These are phyloP conservation scores for Lutjanus campechanus DNA, from an alignment of 2,797 vertebrate genomes.

Conservation along the genomic window DNA sequence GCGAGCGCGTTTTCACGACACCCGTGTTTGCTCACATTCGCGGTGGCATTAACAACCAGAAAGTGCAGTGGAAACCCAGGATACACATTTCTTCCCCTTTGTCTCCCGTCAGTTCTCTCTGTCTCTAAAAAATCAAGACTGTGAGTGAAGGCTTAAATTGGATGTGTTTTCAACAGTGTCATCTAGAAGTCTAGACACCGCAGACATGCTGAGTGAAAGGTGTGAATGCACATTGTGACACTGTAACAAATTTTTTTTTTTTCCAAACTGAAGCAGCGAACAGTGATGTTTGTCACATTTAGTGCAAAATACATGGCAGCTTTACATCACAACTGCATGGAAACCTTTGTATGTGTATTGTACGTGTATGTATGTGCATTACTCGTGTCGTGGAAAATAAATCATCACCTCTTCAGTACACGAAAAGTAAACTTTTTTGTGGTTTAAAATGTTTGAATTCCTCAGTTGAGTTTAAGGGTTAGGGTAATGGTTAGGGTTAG, in stretches of 20 bases:
- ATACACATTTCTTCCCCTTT: constrained; percentile 13
- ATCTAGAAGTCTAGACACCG: neutral
- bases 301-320: neutral
- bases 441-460: too few relatives aligned
- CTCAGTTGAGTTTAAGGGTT: too few relatives aligned
- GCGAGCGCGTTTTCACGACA: neutral
- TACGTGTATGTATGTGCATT: neutral
- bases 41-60: constrained; percentile 38
- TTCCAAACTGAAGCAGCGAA: neutral
- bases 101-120: neutral
- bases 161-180: constrained; percentile 24
- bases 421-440: too few relatives aligned
- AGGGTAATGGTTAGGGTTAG: too few relatives aligned
- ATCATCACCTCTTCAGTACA: too few relatives aligned
- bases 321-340: neutral
- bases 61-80: constrained; percentile 9
- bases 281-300: constrained; percentile 1
- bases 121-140: constrained; percentile 8
- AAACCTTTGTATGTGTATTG: neutral
- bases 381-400: neutral
- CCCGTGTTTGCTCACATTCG: constrained; percentile 10
- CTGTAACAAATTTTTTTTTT: neutral
- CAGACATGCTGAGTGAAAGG: constrained; percentile 37
- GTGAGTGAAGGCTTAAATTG: constrained; percentile 33
- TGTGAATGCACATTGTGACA: constrained; percentile 32